Percentiles rank a stretch among this genome's conserved stretches.
These are phyloP conservation scores for Alauda arvensis DNA, from an alignment of 2,797 vertebrate genomes.

Conservation along the genomic window DNA sequence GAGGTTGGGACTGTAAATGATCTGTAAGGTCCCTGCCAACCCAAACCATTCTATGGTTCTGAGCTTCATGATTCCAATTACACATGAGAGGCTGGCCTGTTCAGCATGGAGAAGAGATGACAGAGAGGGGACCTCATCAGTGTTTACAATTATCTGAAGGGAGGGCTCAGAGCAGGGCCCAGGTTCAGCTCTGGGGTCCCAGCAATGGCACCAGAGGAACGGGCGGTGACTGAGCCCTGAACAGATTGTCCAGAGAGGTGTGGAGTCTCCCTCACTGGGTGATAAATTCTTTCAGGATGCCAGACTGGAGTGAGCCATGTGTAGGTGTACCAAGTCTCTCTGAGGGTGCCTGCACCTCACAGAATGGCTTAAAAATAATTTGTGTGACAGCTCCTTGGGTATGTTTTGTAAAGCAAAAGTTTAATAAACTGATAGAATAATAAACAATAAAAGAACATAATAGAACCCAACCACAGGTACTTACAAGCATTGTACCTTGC, in stretches of 20 bases:
- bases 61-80: background rate
- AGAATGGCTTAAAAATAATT: too few relatives aligned
- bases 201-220: rapidly evolving
- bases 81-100: background rate
- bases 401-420: too few relatives aligned
- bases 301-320: too few relatives aligned
- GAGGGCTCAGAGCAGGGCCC: background rate
- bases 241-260: background rate
- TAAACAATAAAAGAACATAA: too few relatives aligned
- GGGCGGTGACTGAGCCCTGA: rapidly evolving
- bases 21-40: background rate
- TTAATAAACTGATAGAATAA: too few relatives aligned
- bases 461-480: too few relatives aligned
- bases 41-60: background rate
- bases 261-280: background rate
- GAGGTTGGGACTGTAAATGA: rapidly evolving
- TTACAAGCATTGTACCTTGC: too few relatives aligned
- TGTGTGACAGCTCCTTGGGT: too few relatives aligned
- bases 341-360: too few relatives aligned
- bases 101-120: background rate
- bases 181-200: background rate
- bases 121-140: background rate
- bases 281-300: too few relatives aligned
- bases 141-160: background rate
- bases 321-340: too few relatives aligned